Conservation (phyloP, 2,113 vertebrate genomes). For the Entosphenus tridentatus region DNA sequence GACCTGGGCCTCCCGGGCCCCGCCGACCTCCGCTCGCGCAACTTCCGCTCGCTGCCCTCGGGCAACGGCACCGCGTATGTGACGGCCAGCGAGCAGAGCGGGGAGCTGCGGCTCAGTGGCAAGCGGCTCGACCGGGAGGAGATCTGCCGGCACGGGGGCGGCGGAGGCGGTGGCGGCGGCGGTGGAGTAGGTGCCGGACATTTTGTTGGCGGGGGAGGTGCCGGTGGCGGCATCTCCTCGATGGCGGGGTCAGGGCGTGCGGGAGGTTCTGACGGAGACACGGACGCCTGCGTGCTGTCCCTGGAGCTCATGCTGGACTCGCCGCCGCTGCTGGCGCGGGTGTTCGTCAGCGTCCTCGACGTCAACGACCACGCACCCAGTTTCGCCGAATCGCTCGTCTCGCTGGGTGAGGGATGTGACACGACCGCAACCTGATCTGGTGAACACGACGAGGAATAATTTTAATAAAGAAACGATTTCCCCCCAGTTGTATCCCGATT, state of each 20-base stretch:
- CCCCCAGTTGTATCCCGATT: too few species aligned
- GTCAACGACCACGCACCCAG: constrained; percentile 80
- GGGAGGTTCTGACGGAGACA: constrained; percentile 12
- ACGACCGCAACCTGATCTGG: too few species aligned
- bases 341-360: constrained; percentile 90
- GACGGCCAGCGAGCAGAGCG: constrained; percentile 78
- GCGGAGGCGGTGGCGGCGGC: too few species aligned
- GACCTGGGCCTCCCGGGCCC: constrained; percentile 56
- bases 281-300: constrained; percentile 75
- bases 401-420: too few species aligned
- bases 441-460: too few species aligned
- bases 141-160: constrained; percentile 40
- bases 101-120: constrained; percentile 76
- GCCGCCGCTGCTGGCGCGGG: constrained; percentile 12
- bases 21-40: constrained; percentile 22
- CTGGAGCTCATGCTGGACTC: constrained; percentile 27
- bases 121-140: constrained; percentile 83
- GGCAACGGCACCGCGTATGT: constrained; percentile 35
- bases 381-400: constrained; percentile 79
- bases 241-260: too few species aligned
- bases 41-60: too few species aligned
- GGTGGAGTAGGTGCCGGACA: too few species aligned
- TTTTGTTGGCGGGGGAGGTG: too few species aligned
- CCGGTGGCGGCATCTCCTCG: too few species aligned
- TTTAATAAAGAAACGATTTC: too few species aligned